Evolutionary conservation across 1,140 invertebrate species (phyloP).

Genomic region (Drosophila saltans): DNA sequence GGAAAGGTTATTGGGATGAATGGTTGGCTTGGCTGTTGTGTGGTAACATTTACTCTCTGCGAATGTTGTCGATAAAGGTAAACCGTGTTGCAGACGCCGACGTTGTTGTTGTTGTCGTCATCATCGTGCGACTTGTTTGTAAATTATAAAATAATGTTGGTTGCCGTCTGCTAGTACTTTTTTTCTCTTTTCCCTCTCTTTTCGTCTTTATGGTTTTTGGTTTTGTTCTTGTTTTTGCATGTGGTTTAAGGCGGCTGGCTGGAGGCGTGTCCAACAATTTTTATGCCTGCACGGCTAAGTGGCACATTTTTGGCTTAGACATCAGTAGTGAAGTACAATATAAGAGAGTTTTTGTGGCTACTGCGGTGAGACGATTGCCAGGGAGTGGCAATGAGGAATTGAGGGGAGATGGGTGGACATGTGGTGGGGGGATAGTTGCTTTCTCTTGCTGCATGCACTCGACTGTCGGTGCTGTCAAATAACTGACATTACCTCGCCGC

Average conservation of each 20-base stretch:
- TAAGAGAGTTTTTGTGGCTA: slow-evolving; percentile 31
- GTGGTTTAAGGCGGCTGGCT: slow-evolving; percentile 20
- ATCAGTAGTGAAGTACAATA: slow-evolving; percentile 41
- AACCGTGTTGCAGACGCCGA: slow-evolving; percentile 65
- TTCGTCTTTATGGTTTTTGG: slow-evolving; percentile 17
- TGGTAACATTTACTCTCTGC: slow-evolving; percentile 18
- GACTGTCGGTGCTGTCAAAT: slow-evolving; percentile 74
- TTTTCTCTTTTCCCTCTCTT: neutral
- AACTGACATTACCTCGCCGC: slow-evolving; percentile 74
- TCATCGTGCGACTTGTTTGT: slow-evolving; percentile 65
- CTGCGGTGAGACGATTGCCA: slow-evolving; percentile 41
- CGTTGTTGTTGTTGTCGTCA: neutral
- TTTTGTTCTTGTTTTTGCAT: slow-evolving; percentile 47
- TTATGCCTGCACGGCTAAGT: slow-evolving; percentile 70
- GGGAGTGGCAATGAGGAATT: slow-evolving; percentile 10
- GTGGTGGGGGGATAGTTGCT: slow-evolving; percentile 11
- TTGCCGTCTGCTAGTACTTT: slow-evolving; percentile 42
- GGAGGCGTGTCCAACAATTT: slow-evolving; percentile 49
- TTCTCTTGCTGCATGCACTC: slow-evolving; percentile 57
- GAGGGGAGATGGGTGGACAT: neutral
- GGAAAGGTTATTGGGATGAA: neutral
- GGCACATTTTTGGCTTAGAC: slow-evolving; percentile 75
- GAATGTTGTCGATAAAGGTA: slow-evolving; percentile 65
- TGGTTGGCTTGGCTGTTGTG: neutral
- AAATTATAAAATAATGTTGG: slow-evolving; percentile 78